These are phyloP conservation scores for Parauchenoglanis ngamensis DNA, from an alignment of 2,797 vertebrate genomes.

Conservation along the genomic window DNA sequence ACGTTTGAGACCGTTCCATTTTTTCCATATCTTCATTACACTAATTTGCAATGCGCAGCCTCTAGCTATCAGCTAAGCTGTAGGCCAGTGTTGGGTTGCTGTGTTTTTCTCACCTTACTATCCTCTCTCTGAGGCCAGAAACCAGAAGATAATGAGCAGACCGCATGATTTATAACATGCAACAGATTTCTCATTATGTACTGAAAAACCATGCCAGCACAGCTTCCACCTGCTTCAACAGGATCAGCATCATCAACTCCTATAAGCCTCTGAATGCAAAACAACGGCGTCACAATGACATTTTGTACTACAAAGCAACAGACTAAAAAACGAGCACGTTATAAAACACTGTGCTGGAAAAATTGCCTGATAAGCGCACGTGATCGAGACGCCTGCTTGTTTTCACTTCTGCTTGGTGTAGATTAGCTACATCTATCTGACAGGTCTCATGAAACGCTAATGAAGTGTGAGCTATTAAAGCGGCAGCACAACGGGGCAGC, in stretches of 20 bases:
- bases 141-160: constrained; percentile 69
- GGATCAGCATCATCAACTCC: constrained; percentile 45
- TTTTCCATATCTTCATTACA: background rate
- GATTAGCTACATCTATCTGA: constrained; percentile 54
- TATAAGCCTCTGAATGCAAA: constrained; percentile 35
- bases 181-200: constrained; percentile 73
- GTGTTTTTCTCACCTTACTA: constrained; percentile 62
- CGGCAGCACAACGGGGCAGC: constrained; percentile 24
- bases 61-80: constrained; percentile 21
- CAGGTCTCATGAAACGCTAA: constrained; percentile 56
- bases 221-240: constrained; percentile 65
- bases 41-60: constrained; percentile 10
- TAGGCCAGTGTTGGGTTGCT: constrained; percentile 24
- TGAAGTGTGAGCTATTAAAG: constrained; percentile 63
- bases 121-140: constrained; percentile 59
- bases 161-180: constrained; percentile 68
- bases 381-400: constrained; percentile 41
- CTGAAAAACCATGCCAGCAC: constrained; percentile 60
- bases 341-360: background rate
- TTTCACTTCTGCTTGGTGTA: constrained; percentile 50
- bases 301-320: constrained; percentile 24
- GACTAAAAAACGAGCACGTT: constrained; percentile 53
- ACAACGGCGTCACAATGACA: constrained; percentile 50
- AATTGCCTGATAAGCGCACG: constrained; percentile 44
- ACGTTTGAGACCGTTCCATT: background rate